Evolutionary conservation across 2,888 invertebrate species (phyloP).

Genomic region (Tinea pellionella): DNA sequence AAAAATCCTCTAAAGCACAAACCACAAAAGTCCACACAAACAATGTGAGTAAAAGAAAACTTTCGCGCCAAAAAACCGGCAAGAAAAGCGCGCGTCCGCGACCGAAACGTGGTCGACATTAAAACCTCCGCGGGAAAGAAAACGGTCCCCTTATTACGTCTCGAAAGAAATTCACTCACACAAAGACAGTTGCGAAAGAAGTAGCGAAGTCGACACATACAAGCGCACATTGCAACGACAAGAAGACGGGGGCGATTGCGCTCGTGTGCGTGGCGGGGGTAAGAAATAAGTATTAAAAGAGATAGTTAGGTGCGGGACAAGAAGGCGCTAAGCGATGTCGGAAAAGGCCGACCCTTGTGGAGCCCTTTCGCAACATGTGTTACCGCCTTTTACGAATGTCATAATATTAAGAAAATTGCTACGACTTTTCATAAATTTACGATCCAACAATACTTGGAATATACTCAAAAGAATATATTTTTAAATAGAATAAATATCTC

Average conservation of each 20-base stretch:
- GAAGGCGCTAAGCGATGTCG: constrained; percentile 30
- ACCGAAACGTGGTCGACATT: constrained; percentile 69
- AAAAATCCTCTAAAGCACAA: constrained; percentile 2
- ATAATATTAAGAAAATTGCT: neutral
- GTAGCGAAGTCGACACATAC: constrained; percentile 64
- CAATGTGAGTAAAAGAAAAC: constrained; percentile 30
- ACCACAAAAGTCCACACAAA: neutral
- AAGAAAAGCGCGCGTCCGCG: constrained; percentile 64
- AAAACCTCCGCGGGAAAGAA: constrained; percentile 69
- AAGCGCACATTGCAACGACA: constrained; percentile 32
- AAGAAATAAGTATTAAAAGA: constrained; percentile 66
- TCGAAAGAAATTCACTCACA: constrained; percentile 68
- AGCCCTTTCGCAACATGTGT: constrained; percentile 16
- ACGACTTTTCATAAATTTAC: constrained; percentile 2
- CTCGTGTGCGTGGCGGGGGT: constrained; percentile 45
- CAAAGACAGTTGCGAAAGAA: constrained; percentile 54
- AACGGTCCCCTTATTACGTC: constrained; percentile 70
- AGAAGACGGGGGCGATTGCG: constrained; percentile 41
- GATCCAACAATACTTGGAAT: neutral
- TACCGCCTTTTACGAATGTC: constrained; percentile 12
- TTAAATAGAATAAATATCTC: no score
- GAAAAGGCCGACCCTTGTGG: constrained; percentile 23
- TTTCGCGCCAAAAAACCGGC: constrained; percentile 45
- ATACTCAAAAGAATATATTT: no score
- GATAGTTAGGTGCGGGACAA: constrained; percentile 61